Evolutionary conservation across 2,797 vertebrate species (phyloP), one percentile per base, ranked within the genome.

Genomic region (Onychomys arenicola): DNA sequence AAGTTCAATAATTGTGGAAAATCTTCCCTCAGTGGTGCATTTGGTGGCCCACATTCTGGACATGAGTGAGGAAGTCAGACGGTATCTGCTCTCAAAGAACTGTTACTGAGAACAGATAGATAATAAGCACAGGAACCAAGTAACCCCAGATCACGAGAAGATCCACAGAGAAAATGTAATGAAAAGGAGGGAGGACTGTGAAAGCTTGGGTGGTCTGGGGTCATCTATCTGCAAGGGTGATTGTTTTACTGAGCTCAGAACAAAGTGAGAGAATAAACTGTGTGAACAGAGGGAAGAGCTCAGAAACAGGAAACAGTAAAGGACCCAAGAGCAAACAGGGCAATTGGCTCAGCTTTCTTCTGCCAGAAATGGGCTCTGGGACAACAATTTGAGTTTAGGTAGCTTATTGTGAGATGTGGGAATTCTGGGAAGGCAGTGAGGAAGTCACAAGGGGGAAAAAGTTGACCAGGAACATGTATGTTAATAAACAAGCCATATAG

Each of bases 191-290:
- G 29, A 95, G 32, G 3, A 89, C 46, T 49, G 29, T 81, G 65
- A 93, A 23, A 90, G 46, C 76, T 32, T 96, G 71, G 21, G 34
- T 76, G 55, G 29, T 84, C 90, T 93, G 86, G 61, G 67, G 83
- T 88, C 37, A 43, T 52, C 46, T 90, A n/a, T 55, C 49, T 91
- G 21, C 52, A 90, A 77, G 76, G 16, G 84, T 91, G 65, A 89
- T 27, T 92, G 91, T 75, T 93, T 84, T 82, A 77, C 52, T 85
- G 65, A 81, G 77, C 40, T 93, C 89, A 86, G 67, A 96, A 93
- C 59, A 93, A 92, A 95, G 83, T 59, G 49, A 85, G 9, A 43
- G 12, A 55, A 63, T 85, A 40, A 94, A 67, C 76, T 49, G 67
- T 52, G 37, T 8, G 25, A 95, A 90, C n/a, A 52, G 57, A 96